Evolutionary conservation across 2,113 vertebrate species (phyloP).

Genomic region (Lichenostomus cassidix): DNA sequence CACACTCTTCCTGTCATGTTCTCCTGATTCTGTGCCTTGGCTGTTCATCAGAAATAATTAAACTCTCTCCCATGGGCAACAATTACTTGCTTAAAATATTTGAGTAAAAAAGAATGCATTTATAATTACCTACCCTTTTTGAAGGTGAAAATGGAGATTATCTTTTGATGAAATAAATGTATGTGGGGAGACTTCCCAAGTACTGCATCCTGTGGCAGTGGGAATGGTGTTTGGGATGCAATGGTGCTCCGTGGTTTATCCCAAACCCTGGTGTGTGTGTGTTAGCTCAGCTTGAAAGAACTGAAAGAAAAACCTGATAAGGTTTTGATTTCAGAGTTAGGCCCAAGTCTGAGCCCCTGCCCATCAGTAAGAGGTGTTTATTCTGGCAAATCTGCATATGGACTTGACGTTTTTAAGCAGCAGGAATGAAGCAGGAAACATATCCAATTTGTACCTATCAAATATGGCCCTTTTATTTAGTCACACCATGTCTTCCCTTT

Average conservation of each 20-base stretch:
- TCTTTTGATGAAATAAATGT: slow-evolving; percentile 66
- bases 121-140: slow-evolving; percentile 77
- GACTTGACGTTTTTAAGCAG: slow-evolving; percentile 1
- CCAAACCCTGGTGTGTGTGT: not conserved
- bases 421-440: slow-evolving; percentile 7
- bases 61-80: slow-evolving; percentile 79
- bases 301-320: not conserved
- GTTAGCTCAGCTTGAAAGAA: not conserved
- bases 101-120: slow-evolving; percentile 74
- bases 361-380: not conserved
- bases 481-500: slow-evolving; percentile 2
- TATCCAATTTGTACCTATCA: slow-evolving; percentile 53
- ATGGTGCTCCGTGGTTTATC: not conserved
- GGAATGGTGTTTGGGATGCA: not conserved
- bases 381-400: not conserved
- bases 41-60: slow-evolving; percentile 82
- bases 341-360: not conserved
- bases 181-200: not conserved
- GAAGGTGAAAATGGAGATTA: slow-evolving; percentile 77
- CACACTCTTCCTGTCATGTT: slow-evolving; percentile 67
- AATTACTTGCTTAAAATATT: slow-evolving; percentile 81
- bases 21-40: slow-evolving; percentile 63
- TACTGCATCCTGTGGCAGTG: not conserved
- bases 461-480: slow-evolving; percentile 45
- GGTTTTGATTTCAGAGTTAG: not conserved